phyloP scores from a whole-genome alignment of 2,113 vertebrate genomes.

The Oreochromis spilurus region DNA sequence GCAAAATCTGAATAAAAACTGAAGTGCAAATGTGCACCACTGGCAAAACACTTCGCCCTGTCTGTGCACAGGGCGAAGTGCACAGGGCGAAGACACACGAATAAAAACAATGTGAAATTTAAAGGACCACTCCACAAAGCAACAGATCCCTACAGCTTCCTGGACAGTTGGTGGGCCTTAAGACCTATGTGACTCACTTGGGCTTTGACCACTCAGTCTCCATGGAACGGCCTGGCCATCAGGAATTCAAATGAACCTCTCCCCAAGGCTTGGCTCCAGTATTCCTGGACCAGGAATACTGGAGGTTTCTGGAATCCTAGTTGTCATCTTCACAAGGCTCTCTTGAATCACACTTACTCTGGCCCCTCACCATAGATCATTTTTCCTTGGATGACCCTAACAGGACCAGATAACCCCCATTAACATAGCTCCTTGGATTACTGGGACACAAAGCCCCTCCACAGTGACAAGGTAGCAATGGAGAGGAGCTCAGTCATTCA shows the following conservation, averaged over 20 bases:
- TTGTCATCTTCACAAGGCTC: background rate
- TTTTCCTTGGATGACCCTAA: background rate
- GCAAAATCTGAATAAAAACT: background rate
- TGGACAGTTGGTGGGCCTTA: background rate
- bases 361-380: background rate
- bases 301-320: background rate
- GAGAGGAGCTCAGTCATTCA: background rate
- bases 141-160: background rate
- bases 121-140: background rate
- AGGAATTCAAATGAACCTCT: background rate
- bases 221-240: background rate
- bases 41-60: fast-evolving
- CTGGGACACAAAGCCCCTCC: background rate
- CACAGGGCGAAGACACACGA: background rate
- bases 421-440: background rate
- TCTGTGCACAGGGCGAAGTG: background rate
- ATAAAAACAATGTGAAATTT: background rate
- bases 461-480: background rate
- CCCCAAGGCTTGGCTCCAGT: background rate
- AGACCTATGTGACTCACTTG: background rate
- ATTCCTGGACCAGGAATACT: background rate
- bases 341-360: background rate
- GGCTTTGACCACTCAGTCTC: background rate
- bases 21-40: background rate
- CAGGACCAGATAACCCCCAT: background rate